A percentile compares a stretch with the other conserved stretches of the same genome.
Evolutionary conservation across 2,797 vertebrate species (phyloP).

Genomic region (Enoplosus armatus): DNA sequence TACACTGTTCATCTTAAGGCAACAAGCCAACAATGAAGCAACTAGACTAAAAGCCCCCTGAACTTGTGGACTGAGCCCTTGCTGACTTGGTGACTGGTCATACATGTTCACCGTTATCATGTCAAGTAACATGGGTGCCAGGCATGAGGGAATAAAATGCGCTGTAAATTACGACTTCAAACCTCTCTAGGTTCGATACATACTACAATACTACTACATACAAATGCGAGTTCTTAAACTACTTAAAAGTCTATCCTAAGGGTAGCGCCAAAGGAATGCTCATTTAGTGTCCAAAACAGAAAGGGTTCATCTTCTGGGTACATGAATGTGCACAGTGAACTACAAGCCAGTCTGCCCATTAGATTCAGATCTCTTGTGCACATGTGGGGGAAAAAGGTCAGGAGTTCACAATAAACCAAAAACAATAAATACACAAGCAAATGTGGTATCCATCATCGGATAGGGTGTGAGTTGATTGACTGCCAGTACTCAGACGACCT

Average conservation of each 20-base stretch:
- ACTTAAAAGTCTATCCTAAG: neutral
- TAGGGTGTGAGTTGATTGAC: conserved; percentile 9
- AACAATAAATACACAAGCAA: neutral
- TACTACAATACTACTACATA: too few species aligned
- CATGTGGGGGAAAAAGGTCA: neutral
- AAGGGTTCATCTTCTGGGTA: neutral
- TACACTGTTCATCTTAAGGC: neutral
- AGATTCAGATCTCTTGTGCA: neutral
- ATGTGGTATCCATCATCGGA: neutral
- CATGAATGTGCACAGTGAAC: neutral
- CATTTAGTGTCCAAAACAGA: neutral
- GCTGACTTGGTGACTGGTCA: too few species aligned
- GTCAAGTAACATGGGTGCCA: neutral
- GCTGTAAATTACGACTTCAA: neutral
- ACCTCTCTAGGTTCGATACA: neutral
- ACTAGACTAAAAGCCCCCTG: neutral
- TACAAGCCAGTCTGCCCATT: neutral
- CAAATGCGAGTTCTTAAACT: neutral
- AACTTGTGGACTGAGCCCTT: too few species aligned
- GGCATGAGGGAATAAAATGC: too few species aligned
- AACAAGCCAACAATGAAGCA: neutral
- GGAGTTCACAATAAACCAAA: neutral
- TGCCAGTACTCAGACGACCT: conserved; percentile 16
- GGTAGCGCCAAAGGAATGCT: too few species aligned
- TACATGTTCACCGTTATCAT: neutral